A percentile compares a stretch with the other conserved stretches of the same genome.
Conservation (phyloP, 2,113 vertebrate genomes). For the Leuciscus idus region DNA sequence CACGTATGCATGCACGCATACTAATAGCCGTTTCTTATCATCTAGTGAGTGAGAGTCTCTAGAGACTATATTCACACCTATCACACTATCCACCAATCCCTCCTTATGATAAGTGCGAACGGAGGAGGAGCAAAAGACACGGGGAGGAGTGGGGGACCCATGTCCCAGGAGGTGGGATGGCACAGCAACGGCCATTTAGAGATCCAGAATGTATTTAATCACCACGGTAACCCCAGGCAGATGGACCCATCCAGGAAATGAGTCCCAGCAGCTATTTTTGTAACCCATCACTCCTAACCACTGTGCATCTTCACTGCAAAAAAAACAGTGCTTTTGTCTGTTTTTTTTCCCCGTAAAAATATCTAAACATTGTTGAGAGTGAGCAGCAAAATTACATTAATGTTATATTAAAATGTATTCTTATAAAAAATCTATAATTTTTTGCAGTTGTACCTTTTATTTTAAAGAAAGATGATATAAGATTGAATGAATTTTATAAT, state of each 20-base stretch:
- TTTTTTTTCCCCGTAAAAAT: no score
- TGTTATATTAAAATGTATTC: no score
- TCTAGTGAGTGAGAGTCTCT: background rate
- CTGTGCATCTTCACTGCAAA: background rate
- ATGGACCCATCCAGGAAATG: constrained; percentile 60
- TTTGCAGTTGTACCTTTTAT: no score
- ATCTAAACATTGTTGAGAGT: no score
- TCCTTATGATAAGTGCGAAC: constrained; percentile 47
- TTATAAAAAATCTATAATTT: no score
- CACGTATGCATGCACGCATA: constrained; percentile 46
- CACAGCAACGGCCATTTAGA: constrained; percentile 46
- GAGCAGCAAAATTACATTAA: no score
- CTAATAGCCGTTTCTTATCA: constrained; percentile 42
- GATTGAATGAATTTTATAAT: background rate
- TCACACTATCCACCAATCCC: constrained; percentile 57
- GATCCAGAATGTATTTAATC: constrained; percentile 61
- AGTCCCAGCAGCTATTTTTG: constrained; percentile 50
- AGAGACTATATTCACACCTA: constrained; percentile 55
- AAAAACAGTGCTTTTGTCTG: no score
- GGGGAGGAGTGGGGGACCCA: constrained; percentile 2
- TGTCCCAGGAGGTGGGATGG: constrained; percentile 52
- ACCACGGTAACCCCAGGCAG: constrained; percentile 63
- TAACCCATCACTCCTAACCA: constrained; percentile 10
- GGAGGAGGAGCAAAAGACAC: background rate
- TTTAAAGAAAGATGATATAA: no score